Evolutionary conservation across 53 echinoderm and acorn worm genomes (phyloP).

Genomic region (Paracentrotus lividus): DNA sequence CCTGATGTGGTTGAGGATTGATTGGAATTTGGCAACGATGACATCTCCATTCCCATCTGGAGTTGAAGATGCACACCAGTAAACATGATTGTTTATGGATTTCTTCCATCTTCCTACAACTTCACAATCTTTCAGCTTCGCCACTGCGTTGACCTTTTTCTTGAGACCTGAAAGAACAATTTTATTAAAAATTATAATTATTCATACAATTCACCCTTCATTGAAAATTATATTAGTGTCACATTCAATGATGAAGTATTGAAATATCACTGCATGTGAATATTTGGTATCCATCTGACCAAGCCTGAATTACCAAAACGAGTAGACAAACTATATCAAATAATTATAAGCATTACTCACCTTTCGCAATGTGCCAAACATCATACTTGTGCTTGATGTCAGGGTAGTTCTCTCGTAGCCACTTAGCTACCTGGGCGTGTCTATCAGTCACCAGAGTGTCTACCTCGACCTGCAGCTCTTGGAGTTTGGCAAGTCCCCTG

Average conservation of each 20-base stretch:
- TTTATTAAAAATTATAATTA: neutral
- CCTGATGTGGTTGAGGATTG: conserved; percentile 72
- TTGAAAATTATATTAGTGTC: neutral
- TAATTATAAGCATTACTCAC: neutral
- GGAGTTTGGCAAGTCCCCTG: neutral
- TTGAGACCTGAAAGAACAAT: conserved; percentile 27
- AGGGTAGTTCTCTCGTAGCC: neutral
- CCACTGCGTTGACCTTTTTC: conserved; percentile 18
- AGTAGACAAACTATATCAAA: neutral
- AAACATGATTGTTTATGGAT: conserved; percentile 66
- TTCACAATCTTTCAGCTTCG: conserved; percentile 49
- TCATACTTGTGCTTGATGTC: neutral
- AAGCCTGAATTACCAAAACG: neutral
- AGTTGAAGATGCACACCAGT: conserved; percentile 80
- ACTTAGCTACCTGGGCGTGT: neutral
- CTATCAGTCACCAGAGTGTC: neutral
- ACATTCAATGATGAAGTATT: neutral
- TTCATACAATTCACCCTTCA: neutral
- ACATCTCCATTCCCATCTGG: conserved; percentile 74
- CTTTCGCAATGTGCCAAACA: conserved; percentile 29
- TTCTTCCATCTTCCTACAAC: conserved; percentile 42
- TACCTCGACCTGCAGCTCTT: neutral
- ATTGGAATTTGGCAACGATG: conserved; percentile 72
- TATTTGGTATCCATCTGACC: neutral
- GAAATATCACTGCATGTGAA: neutral